Base-by-base conservation (phyloP, 2,113 vertebrate genomes). In the Myodes glareolus region DNA sequence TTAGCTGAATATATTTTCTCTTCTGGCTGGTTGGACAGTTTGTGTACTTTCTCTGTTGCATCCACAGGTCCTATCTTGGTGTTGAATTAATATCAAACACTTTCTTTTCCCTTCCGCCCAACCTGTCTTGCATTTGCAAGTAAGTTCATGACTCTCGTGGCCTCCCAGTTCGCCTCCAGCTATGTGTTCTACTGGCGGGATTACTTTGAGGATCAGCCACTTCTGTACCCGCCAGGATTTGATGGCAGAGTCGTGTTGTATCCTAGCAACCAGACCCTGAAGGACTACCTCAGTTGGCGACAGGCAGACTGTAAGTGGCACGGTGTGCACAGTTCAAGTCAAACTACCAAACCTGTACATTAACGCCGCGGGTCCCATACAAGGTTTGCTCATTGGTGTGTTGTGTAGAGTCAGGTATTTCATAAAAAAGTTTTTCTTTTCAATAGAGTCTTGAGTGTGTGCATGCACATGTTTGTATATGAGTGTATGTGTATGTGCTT, bases 271-370 rank as follows among this genome's bases (percentile, higher is more conserved):
- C 99, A 98, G 88, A 99, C 99, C 93, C 98, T 99, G 84, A 99
- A 98, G 98, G 99, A 99, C 97, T 99, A 99, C 97, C 99, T 99
- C 93, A 99, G 99, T 97, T 99, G 99, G 99, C 99, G 99, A 96
- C 99, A 99, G 98, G 99, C 99, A 50, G 99, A 99, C 94, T 99
- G 99, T 99, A 98, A 99, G 99, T 91, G 5, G 92, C 86, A 92
- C 61, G 91, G 77, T 72, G 55, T 31, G 88, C 61, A 78, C 11
- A 70, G 25, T 47, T 86, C 12, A 90, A 75, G 27, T 94, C 91
- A 94, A 65, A 73, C 29, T 31, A 29, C 33, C 61, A 94, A 33
- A 68, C 86, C 31, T 8, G 42, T 94, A 19, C n/a, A 67, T 39
- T 93, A 63, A 78, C 91, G 12, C 58, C 76, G n/a, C 73, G 58